Evolutionary conservation across 2,888 invertebrate genomes (phyloP).

Genomic region (Steinernema hermaphroditum): DNA sequence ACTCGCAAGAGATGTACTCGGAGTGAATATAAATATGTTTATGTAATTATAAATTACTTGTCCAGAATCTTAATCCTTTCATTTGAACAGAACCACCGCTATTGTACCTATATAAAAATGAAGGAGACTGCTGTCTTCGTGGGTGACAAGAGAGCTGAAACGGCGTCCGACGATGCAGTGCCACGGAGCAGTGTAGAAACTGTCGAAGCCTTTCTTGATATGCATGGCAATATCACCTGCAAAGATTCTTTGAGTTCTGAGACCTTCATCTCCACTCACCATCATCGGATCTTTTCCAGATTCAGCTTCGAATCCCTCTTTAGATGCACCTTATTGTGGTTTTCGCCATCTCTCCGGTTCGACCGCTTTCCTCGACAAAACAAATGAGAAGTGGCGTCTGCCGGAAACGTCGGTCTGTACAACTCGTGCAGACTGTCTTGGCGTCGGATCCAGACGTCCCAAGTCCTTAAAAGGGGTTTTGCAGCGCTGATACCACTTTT

Average conservation of each 20-base stretch:
- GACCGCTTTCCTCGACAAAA: too few species aligned
- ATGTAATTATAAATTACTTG: too few species aligned
- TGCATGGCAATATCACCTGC: constrained; percentile 36
- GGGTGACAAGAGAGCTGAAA: constrained; percentile 35
- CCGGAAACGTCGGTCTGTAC: too few species aligned
- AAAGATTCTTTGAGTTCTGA: neutral
- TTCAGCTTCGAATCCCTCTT: neutral
- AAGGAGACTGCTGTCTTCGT: constrained; percentile 34
- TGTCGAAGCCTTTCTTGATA: constrained; percentile 36
- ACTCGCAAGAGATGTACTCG: too few species aligned
- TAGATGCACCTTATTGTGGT: too few species aligned
- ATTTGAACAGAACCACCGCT: constrained; percentile 37
- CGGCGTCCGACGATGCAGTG: constrained; percentile 37
- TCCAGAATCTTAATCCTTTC: constrained; percentile 32
- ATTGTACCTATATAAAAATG: constrained; percentile 36
- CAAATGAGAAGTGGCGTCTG: too few species aligned
- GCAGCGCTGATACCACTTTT: too few species aligned
- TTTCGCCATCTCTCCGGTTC: too few species aligned
- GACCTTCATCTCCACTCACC: neutral
- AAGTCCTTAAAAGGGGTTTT: too few species aligned
- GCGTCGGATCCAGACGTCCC: too few species aligned
- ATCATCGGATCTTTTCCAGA: constrained; percentile 32
- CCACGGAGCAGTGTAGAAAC: constrained; percentile 34
- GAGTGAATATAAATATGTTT: too few species aligned
- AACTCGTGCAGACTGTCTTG: too few species aligned